phyloP scores from a whole-genome alignment of 2,797 vertebrate genomes.

The Eulemur rubriventer region DNA sequence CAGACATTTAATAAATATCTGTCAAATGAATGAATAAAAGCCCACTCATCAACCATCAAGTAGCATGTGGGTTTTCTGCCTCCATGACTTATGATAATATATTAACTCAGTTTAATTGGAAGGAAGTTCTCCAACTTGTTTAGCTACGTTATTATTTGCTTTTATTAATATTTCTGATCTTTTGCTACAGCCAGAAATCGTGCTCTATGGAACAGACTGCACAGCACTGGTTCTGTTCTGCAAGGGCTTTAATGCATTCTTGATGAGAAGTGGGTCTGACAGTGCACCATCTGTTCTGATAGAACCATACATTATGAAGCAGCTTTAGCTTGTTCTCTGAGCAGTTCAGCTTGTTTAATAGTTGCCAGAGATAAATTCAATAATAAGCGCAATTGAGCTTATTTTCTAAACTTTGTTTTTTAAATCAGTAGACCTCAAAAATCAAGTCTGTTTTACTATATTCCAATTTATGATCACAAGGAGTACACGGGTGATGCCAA shows the following conservation, averaged over 20 bases:
- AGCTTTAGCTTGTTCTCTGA: neutral
- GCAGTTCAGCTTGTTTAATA: neutral
- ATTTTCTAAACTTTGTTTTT: neutral
- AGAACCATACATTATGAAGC: neutral
- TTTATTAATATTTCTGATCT: neutral
- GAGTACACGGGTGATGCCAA: neutral
- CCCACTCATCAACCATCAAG: neutral
- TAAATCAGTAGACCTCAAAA: neutral
- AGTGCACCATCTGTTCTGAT: neutral
- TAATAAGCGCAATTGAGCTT: neutral
- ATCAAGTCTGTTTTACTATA: neutral
- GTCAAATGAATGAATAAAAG: neutral
- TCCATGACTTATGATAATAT: neutral
- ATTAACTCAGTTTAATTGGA: neutral
- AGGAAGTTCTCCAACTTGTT: neutral
- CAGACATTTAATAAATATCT: neutral
- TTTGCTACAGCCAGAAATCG: neutral
- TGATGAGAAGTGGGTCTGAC: neutral
- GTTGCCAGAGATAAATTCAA: neutral
- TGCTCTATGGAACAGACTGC: neutral
- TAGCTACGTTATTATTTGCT: neutral
- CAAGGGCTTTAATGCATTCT: neutral
- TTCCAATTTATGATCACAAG: neutral
- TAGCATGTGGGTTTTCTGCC: neutral
- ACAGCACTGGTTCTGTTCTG: neutral